Conservation (phyloP, 2,113 vertebrate genomes). For the Rhea americana region DNA sequence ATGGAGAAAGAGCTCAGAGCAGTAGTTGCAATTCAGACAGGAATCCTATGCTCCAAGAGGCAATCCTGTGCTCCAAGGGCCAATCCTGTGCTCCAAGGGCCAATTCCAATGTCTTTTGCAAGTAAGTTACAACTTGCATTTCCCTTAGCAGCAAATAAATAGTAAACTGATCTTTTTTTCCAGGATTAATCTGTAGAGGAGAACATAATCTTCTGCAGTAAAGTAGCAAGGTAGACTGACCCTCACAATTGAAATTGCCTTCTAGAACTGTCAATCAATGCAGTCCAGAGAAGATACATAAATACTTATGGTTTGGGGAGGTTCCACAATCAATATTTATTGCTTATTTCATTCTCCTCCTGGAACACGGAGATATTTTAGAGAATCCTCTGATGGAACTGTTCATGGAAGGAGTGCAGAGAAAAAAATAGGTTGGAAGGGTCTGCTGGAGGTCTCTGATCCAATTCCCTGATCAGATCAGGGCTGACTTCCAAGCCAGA, state of each 20-base stretch:
- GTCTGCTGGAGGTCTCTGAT: conserved; percentile 54
- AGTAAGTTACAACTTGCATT: not conserved
- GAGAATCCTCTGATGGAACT: not conserved
- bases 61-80: not conserved
- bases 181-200: not conserved
- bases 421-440: conserved; percentile 59
- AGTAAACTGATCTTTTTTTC: not conserved
- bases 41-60: not conserved
- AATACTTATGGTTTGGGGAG: not conserved
- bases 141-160: not conserved
- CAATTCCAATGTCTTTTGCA: not conserved
- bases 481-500: conserved; percentile 49
- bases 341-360: not conserved
- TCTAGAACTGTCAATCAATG: not conserved
- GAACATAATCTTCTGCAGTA: not conserved
- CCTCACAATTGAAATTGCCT: not conserved
- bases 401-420: not conserved
- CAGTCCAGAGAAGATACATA: not conserved
- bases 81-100: not conserved
- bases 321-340: not conserved
- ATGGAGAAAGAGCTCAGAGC: not conserved
- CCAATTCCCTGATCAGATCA: conserved; percentile 46
- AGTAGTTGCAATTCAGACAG: not conserved
- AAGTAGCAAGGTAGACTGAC: not conserved
- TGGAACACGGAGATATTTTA: not conserved